Conservation (phyloP, 2,888 invertebrate species). For the Drosophila tripunctata region DNA sequence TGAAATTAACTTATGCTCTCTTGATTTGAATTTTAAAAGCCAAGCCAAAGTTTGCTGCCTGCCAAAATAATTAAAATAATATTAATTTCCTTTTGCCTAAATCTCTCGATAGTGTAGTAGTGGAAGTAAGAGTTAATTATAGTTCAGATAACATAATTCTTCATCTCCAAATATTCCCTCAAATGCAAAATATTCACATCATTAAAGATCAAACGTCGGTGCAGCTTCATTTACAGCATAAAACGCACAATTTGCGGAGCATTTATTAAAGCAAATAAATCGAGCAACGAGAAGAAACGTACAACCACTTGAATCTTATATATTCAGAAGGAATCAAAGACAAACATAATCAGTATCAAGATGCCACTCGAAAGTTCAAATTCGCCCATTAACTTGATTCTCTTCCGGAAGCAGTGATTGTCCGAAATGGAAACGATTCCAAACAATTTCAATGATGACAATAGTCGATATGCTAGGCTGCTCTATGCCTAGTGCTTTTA, state of each 20-base stretch:
- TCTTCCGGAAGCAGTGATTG: no score
- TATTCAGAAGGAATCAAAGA: constrained; percentile 34
- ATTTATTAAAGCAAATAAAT: constrained; percentile 56
- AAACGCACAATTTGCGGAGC: constrained; percentile 69
- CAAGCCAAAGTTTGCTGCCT: constrained; percentile 12
- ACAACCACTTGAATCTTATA: constrained; percentile 9
- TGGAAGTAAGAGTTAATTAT: no score
- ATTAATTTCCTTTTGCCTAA: background rate
- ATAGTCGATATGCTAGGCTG: no score
- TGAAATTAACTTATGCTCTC: constrained; percentile 69
- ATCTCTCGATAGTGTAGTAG: no score
- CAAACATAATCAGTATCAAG: constrained; percentile 49
- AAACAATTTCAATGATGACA: constrained; percentile 2
- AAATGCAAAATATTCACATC: constrained; percentile 26
- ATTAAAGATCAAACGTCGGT: constrained; percentile 63
- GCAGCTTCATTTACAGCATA: constrained; percentile 64
- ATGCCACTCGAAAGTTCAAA: constrained; percentile 50
- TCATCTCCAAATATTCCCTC: background rate
- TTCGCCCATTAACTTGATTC: constrained; percentile 26
- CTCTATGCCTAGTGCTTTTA: no score
- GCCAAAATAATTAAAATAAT: no score
- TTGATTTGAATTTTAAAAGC: constrained; percentile 35
- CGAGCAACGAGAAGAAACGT: constrained; percentile 17
- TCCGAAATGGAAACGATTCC: background rate
- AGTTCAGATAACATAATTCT: background rate